phyloP scores from a whole-genome alignment of 2,113 vertebrate species.

The Drymodes brunneopygia region DNA sequence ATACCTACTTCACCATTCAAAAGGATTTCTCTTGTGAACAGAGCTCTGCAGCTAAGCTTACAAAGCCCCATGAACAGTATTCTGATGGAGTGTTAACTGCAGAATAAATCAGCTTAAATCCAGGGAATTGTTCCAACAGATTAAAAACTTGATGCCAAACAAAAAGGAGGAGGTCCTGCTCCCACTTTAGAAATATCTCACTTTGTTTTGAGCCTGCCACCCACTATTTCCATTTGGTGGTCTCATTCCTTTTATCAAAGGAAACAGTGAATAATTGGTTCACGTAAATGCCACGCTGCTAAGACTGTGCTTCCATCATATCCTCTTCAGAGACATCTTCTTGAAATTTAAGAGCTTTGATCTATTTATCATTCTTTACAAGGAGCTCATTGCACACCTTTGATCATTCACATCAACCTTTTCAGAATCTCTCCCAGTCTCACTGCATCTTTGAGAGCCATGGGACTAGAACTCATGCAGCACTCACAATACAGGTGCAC shows the following conservation, averaged over 20 bases:
- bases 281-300: rapidly evolving
- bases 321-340: not conserved
- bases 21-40: not conserved
- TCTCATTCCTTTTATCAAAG: not conserved
- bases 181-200: not conserved
- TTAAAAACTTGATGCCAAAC: not conserved
- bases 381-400: not conserved
- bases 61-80: not conserved
- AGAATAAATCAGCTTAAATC: constrained; percentile 26
- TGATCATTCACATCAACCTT: not conserved
- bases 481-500: not conserved
- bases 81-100: constrained; percentile 36
- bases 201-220: not conserved
- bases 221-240: not conserved
- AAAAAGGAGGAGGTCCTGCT: not conserved
- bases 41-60: constrained; percentile 20
- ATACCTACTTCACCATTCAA: not conserved
- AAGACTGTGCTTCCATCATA: not conserved
- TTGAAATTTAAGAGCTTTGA: not conserved
- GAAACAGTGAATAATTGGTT: not conserved
- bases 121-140: not conserved
- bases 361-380: not conserved
- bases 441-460: rapidly evolving
- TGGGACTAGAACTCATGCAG: not conserved
- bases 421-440: not conserved